Base-by-base conservation (phyloP, 1,140 invertebrate genomes). In the Macrocentrus cingulum region DNA sequence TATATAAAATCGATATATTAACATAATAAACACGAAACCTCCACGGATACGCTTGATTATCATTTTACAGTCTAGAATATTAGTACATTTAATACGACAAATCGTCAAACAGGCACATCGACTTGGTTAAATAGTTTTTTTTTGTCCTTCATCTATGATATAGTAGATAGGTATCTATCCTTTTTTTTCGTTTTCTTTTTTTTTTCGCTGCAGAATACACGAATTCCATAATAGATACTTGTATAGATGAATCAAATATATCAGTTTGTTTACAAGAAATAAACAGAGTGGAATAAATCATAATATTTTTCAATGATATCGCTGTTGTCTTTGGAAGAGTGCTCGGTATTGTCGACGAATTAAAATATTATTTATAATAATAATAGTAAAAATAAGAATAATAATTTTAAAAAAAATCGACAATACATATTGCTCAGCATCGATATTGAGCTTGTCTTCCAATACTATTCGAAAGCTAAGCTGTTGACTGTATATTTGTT, bases 21-120 rank as follows among this genome's bases (percentile, higher is more conserved):
- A 36, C 41, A 29, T 18, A 29, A 46, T 49, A 44, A 25, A 48
- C 45, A 50, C 39, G 23, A 45, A 37, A 18, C 23, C 48, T 13
- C 36, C 15, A 41, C 25, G 20, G 13, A 22, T 42, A 60, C 16
- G 36, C 52, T 52, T 22, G 13, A 23, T 49, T 42, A 51, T 62
- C 46, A 23, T 56, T 19, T 44, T 59, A 42, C 1, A 19, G 4
- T 20, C 25, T 59, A 45, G 52, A 56, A 59, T 64, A 60, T 46
- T n/a, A 52, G 61, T 50, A 60, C 45, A 61, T 62, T 67, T 60
- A 67, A 56, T 74, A 72, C 48, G 62, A 69, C 71, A 72, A 76
- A 56, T 73, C 58, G 52, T 76, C 70, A 71, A 76, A 77, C 71
- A 78, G 76, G 76, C 76, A 78, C 76, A 78, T 78, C 67, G 69